Evolutionary conservation across 2,113 vertebrate genomes (phyloP).

Genomic region (Halcyon senegalensis): DNA sequence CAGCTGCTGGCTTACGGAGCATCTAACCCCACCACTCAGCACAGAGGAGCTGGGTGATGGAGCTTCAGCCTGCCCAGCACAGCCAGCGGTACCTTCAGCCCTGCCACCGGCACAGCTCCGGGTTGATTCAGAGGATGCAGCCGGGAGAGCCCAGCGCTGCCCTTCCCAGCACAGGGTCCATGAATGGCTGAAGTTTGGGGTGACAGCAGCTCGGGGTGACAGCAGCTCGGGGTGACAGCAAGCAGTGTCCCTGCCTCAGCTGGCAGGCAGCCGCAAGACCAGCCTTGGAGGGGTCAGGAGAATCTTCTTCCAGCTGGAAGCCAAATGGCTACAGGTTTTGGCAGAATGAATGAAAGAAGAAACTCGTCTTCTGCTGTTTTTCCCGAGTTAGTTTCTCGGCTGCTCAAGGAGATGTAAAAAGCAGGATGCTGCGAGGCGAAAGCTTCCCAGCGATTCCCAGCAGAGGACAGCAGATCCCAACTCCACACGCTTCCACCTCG

Average conservation of each 20-base stretch:
- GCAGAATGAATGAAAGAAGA: background rate
- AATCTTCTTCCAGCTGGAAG: background rate
- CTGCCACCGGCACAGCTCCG: background rate
- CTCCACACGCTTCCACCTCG: background rate
- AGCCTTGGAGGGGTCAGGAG: fast-evolving
- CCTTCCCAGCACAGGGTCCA: background rate
- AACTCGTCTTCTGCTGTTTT: background rate
- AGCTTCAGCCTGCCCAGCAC: background rate
- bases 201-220: background rate
- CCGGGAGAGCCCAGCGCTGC: fast-evolving
- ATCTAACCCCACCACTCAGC: background rate
- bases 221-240: background rate
- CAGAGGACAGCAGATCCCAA: conserved; percentile 64
- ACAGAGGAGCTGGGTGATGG: background rate
- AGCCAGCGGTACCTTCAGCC: fast-evolving
- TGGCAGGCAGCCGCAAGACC: background rate
- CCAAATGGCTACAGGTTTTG: background rate
- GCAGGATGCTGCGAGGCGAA: fast-evolving
- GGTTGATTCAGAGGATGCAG: fast-evolving
- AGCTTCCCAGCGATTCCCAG: conserved; percentile 32
- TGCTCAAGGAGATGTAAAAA: background rate
- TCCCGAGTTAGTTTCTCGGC: background rate
- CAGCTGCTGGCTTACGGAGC: background rate
- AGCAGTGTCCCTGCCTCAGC: background rate
- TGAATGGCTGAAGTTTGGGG: background rate